Percentiles rank a stretch among this genome's conserved stretches.
These are phyloP conservation scores for Atherinomorus stipes DNA, from an alignment of 2,113 vertebrate genomes.

Conservation along the genomic window DNA sequence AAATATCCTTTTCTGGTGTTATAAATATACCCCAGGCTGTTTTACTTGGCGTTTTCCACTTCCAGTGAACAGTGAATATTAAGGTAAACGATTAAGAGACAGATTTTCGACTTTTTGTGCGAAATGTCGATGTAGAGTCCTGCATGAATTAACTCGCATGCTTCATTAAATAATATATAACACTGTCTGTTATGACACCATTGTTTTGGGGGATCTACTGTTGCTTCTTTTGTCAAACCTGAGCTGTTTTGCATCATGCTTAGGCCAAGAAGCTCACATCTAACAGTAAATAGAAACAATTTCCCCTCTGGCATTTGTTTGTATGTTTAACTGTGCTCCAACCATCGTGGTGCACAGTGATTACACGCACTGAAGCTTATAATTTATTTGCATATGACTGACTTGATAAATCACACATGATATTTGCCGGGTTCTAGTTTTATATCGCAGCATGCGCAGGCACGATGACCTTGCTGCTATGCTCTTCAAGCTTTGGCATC, in stretches of 20 bases:
- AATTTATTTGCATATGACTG: conserved; percentile 41
- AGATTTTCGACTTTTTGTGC: background rate
- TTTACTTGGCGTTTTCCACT: conserved; percentile 24
- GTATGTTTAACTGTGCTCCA: conserved; percentile 38
- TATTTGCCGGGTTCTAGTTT: background rate
- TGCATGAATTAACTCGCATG: background rate
- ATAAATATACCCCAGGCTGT: background rate
- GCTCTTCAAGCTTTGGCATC: conserved; percentile 28
- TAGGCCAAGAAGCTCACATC: background rate
- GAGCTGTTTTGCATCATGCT: conserved; percentile 3
- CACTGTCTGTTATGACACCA: background rate
- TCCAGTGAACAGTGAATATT: background rate
- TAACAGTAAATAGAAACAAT: conserved; percentile 5
- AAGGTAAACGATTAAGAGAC: rapidly evolving
- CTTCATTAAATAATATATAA: background rate
- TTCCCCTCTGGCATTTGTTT: conserved; percentile 12
- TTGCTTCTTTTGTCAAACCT: conserved; percentile 12
- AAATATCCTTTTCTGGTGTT: conserved; percentile 11
- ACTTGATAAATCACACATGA: conserved; percentile 28
- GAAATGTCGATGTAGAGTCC: background rate
- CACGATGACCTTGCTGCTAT: conserved; percentile 41
- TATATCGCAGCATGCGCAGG: background rate
- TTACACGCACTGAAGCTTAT: conserved; percentile 37
- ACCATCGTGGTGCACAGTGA: conserved; percentile 24
- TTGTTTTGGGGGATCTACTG: background rate